Percentiles rank a stretch among this genome's conserved stretches.
These are phyloP conservation scores for Leptopilina drosophilae DNA, from an alignment of 2,888 invertebrate species.

Conservation along the genomic window DNA sequence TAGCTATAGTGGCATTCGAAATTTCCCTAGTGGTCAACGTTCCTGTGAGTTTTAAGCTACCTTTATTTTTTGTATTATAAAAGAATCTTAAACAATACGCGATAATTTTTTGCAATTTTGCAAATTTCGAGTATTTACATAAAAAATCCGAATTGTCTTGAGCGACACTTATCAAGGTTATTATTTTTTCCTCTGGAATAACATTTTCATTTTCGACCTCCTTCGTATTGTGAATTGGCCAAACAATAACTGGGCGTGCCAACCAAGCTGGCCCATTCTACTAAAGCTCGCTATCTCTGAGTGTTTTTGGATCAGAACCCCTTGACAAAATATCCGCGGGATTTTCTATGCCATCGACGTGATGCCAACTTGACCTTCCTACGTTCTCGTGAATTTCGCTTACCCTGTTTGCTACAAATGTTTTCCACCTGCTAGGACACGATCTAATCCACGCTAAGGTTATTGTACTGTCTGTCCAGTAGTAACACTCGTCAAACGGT, in stretches of 20 bases:
- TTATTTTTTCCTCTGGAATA: neutral
- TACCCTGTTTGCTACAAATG: neutral
- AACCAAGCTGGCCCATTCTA: conserved; percentile 14
- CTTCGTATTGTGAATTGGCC: neutral
- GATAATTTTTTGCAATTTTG: neutral
- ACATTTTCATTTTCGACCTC: no score
- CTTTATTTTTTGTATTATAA: neutral
- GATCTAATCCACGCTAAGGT: neutral
- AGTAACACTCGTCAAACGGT: neutral
- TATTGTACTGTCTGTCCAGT: conserved; percentile 7
- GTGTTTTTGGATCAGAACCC: no score
- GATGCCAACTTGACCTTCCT: neutral
- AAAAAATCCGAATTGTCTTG: neutral
- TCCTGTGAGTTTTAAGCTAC: neutral
- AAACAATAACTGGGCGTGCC: neutral
- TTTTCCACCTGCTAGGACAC: conserved; percentile 1
- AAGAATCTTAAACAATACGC: conserved; percentile 21
- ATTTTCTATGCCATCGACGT: neutral
- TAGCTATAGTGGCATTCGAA: neutral
- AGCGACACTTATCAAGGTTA: neutral
- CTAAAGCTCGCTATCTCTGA: neutral
- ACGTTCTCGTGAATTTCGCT: conserved; percentile 2
- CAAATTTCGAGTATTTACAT: neutral
- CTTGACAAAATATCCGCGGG: no score
- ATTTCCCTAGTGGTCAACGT: neutral